Conservation (phyloP, 2,113 vertebrate species). For the Reinhardtius hippoglossoides region DNA sequence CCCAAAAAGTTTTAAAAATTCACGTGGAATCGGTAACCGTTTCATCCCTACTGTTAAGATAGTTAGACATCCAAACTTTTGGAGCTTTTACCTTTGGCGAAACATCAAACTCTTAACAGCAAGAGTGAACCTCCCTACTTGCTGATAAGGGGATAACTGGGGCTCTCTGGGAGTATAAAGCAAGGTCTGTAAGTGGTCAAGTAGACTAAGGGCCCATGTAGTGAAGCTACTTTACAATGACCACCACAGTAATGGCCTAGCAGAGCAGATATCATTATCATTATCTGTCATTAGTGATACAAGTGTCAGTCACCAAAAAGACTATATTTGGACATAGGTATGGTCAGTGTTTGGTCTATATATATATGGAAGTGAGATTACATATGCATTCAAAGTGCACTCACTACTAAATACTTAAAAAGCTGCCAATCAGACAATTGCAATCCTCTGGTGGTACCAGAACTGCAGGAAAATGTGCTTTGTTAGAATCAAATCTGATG, state of each 20-base stretch:
- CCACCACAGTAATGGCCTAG: slow-evolving; percentile 64
- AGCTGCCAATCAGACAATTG: slow-evolving; percentile 2
- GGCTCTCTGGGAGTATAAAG: slow-evolving; percentile 57
- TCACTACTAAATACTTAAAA: slow-evolving; percentile 4
- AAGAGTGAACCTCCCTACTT: slow-evolving; percentile 39
- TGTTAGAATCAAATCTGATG: slow-evolving; percentile 26
- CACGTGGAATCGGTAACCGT: no score
- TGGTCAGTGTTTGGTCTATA: slow-evolving; percentile 40
- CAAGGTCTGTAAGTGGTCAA: slow-evolving; percentile 60
- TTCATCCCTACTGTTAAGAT: slow-evolving; percentile 22
- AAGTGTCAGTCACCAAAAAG: slow-evolving; percentile 55
- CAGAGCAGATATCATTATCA: slow-evolving; percentile 65
- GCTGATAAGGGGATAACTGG: slow-evolving; percentile 72
- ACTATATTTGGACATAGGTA: slow-evolving; percentile 55
- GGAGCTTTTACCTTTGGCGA: slow-evolving; percentile 63
- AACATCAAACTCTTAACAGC: slow-evolving; percentile 57
- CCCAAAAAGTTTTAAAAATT: no score
- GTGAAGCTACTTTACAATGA: slow-evolving; percentile 69
- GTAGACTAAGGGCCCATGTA: slow-evolving; percentile 62
- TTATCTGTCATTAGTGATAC: slow-evolving; percentile 71
- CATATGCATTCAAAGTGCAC: slow-evolving; percentile 32
- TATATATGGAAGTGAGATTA: slow-evolving; percentile 8
- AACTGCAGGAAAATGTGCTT: slow-evolving; percentile 11
- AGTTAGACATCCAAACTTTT: slow-evolving; percentile 37
- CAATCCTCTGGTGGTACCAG: neutral